These are phyloP conservation scores for Nasonia longicornis DNA, from an alignment of 1,140 invertebrate species.

Conservation along the genomic window DNA sequence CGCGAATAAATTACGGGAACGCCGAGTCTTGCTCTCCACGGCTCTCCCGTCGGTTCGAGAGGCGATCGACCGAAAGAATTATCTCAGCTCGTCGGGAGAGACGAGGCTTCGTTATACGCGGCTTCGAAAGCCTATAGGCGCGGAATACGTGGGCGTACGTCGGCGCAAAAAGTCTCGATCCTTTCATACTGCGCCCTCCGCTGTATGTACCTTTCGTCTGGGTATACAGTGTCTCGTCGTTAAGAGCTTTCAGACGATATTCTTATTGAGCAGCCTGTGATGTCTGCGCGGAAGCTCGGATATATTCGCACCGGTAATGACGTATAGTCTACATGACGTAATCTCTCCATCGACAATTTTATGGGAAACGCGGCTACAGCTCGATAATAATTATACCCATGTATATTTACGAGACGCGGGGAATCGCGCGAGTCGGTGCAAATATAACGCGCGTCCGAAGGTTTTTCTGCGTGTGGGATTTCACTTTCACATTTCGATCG, in stretches of 20 bases:
- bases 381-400: too few relatives aligned
- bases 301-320: too few relatives aligned
- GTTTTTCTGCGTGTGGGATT: too few relatives aligned
- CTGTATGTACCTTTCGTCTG: background rate
- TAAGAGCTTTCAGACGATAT: too few relatives aligned
- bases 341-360: background rate
- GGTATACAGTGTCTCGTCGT: background rate
- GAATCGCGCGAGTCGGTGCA: too few relatives aligned
- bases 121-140: background rate
- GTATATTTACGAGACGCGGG: too few relatives aligned
- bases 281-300: too few relatives aligned
- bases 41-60: background rate
- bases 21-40: background rate
- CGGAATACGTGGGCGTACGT: slow-evolving; percentile 1
- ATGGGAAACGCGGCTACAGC: background rate
- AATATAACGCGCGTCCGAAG: too few relatives aligned
- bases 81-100: background rate
- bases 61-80: slow-evolving; percentile 4
- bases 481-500: too few relatives aligned
- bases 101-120: background rate
- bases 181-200: background rate
- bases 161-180: background rate
- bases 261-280: too few relatives aligned
- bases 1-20: slow-evolving; percentile 13
- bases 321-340: background rate